Evolutionary conservation across 2,797 vertebrate species (phyloP).

Genomic region (Poecile montanus): DNA sequence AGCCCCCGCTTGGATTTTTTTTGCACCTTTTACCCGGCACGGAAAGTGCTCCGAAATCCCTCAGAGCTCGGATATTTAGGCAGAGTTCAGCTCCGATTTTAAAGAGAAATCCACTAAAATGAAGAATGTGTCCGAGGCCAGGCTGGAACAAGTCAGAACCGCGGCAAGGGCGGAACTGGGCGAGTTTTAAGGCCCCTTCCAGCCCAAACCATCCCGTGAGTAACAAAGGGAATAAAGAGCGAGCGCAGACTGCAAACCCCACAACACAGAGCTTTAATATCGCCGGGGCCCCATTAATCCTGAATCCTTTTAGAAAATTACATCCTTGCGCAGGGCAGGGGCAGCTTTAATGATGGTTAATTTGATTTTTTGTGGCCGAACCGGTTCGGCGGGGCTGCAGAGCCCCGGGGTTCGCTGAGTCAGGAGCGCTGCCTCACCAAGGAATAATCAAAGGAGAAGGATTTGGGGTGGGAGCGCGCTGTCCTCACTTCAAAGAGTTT

Average conservation of each 20-base stretch:
- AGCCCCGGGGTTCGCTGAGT: not conserved
- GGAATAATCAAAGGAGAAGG: not conserved
- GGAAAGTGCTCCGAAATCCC: not conserved
- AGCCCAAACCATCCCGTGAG: not conserved
- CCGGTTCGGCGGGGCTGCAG: not conserved
- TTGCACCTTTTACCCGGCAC: not conserved
- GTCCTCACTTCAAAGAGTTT: not conserved
- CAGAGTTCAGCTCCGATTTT: not conserved
- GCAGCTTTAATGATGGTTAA: not conserved
- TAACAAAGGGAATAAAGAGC: not conserved
- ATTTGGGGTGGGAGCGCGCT: not conserved
- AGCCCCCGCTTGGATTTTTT: not conserved
- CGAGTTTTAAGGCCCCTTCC: not conserved
- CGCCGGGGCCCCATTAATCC: not conserved
- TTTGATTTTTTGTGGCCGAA: not conserved
- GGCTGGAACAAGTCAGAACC: not conserved
- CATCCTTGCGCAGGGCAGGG: not conserved
- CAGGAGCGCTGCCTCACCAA: not conserved
- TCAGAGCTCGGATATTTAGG: not conserved
- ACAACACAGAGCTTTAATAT: not conserved
- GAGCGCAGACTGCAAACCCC: not conserved
- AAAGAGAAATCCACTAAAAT: not conserved
- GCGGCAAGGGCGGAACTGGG: not conserved
- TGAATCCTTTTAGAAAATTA: not conserved
- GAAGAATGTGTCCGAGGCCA: rapidly evolving